Evolutionary conservation across 2,888 invertebrate genomes (phyloP).

Genomic region (Microplitis deprimator): DNA sequence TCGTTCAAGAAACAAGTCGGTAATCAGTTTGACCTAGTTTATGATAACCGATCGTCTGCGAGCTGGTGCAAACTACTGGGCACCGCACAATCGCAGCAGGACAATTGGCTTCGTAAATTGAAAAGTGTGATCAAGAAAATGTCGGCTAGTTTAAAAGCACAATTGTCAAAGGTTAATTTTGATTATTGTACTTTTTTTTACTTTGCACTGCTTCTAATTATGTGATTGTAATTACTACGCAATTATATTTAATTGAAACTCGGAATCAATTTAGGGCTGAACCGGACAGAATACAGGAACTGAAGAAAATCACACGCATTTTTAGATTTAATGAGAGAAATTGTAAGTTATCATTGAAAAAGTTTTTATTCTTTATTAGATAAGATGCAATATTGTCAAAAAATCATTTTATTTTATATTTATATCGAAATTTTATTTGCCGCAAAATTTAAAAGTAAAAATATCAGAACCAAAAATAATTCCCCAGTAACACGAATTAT

Average conservation of each 20-base stretch:
- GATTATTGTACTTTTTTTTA: neutral
- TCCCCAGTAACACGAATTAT: too few relatives aligned
- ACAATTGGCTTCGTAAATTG: conserved; percentile 45
- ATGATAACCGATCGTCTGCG: conserved; percentile 43
- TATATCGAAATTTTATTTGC: too few relatives aligned
- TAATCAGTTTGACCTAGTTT: conserved; percentile 51
- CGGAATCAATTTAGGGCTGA: neutral
- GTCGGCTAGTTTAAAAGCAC: conserved; percentile 3
- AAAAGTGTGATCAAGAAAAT: conserved; percentile 38
- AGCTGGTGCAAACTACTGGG: conserved; percentile 35
- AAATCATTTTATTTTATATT: too few relatives aligned
- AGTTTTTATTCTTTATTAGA: too few relatives aligned
- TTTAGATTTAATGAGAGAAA: too few relatives aligned
- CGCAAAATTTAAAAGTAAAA: too few relatives aligned
- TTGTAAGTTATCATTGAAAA: too few relatives aligned
- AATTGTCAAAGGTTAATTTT: neutral
- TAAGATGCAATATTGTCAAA: too few relatives aligned
- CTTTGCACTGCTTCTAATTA: neutral
- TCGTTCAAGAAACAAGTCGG: conserved; percentile 48
- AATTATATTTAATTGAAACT: neutral
- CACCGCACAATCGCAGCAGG: conserved; percentile 36
- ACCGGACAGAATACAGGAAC: too few relatives aligned
- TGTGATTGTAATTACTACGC: neutral
- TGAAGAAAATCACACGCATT: too few relatives aligned
- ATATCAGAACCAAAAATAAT: too few relatives aligned